phyloP scores from a whole-genome alignment of 37 sponge, comb jelly and placozoan species.

The Spongilla lacustris region DNA sequence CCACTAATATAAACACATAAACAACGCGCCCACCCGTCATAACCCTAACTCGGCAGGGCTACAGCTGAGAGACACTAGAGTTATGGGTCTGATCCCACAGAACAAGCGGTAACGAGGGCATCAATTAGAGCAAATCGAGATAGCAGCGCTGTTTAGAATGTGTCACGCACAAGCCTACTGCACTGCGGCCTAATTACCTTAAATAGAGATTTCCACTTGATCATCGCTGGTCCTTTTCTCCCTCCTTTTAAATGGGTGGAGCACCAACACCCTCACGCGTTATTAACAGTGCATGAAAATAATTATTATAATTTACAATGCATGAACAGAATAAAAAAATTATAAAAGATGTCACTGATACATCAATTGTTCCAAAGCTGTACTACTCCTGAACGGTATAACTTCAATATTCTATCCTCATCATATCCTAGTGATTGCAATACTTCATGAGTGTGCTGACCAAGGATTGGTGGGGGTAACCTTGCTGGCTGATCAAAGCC shows the following conservation, averaged over 20 bases:
- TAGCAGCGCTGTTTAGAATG: too few species aligned
- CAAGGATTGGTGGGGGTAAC: slow-evolving; percentile 17
- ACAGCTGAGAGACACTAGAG: too few species aligned
- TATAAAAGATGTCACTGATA: background rate
- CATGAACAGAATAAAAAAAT: background rate
- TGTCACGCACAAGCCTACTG: too few species aligned
- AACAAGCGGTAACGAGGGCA: too few species aligned
- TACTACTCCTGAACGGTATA: background rate
- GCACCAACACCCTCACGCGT: background rate
- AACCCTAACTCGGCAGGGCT: too few species aligned
- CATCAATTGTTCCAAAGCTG: background rate
- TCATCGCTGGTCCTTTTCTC: background rate
- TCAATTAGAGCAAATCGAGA: too few species aligned
- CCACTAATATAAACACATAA: too few species aligned
- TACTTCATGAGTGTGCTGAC: slow-evolving; percentile 27
- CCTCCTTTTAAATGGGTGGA: background rate
- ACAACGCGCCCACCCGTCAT: too few species aligned
- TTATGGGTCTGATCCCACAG: too few species aligned
- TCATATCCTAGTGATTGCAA: background rate
- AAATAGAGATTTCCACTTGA: background rate
- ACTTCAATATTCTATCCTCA: background rate
- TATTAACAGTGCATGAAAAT: too few species aligned
- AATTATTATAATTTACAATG: too few species aligned
- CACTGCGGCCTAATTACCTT: too few species aligned
- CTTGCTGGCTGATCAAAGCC: slow-evolving; percentile 6